phyloP scores from a whole-genome alignment of 92 coral and sea anemone genomes.

The Zoanthus sociatus region DNA sequence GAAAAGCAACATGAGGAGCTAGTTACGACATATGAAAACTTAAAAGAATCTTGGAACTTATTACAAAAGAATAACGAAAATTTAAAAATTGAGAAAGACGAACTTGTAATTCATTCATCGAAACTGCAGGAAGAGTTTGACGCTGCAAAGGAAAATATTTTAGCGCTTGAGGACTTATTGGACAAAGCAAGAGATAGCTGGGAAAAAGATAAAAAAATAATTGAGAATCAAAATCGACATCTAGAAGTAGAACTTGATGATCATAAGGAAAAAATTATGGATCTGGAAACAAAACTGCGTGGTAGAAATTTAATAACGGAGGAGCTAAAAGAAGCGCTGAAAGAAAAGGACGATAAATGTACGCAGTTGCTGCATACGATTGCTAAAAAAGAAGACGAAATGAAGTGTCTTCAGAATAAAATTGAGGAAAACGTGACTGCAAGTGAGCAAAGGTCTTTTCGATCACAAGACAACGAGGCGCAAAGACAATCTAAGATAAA shows the following conservation, averaged over 20 bases:
- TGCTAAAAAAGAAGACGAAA: conserved; percentile 47
- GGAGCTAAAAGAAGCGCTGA: conserved; percentile 64
- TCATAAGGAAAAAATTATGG: conserved; percentile 59
- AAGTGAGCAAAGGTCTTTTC: conserved; percentile 22
- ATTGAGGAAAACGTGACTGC: background rate
- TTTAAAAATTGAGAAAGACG: conserved; percentile 63
- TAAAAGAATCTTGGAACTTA: conserved; percentile 70
- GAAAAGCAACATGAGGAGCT: conserved; percentile 72
- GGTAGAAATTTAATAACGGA: conserved; percentile 39
- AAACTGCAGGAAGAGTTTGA: conserved; percentile 72
- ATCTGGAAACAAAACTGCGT: conserved; percentile 65
- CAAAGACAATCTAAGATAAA: background rate
- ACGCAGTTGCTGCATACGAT: conserved; percentile 20
- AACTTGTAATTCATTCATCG: conserved; percentile 53
- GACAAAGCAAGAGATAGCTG: conserved; percentile 50
- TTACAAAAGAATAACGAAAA: conserved; percentile 71
- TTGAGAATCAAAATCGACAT: conserved; percentile 60
- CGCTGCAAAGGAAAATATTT: conserved; percentile 68
- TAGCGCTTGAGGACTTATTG: conserved; percentile 65
- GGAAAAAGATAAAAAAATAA: conserved; percentile 63
- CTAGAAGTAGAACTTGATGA: conserved; percentile 76
- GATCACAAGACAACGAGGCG: background rate
- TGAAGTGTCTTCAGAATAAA: conserved; percentile 17
- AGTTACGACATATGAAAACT: conserved; percentile 70
- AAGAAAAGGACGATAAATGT: conserved; percentile 43